These are phyloP conservation scores for Oopsacas minuta DNA, from an alignment of 37 sponge, comb jelly and placozoan species.

Conservation along the genomic window DNA sequence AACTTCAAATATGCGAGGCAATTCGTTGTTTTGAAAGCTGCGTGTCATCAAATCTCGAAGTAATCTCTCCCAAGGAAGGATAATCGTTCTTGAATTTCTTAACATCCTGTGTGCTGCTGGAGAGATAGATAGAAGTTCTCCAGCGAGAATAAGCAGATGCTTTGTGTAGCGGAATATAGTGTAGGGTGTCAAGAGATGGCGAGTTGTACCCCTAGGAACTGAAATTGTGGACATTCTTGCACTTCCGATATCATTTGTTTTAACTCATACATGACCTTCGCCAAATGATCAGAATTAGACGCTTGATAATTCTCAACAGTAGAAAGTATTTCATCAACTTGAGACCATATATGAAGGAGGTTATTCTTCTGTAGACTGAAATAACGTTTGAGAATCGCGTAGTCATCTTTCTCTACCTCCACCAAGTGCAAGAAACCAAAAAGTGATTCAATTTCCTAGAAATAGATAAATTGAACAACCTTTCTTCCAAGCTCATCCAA, in stretches of 20 bases:
- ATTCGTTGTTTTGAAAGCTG: neutral
- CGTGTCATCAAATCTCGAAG: neutral
- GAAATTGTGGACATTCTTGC: too few relatives aligned
- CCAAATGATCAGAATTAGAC: neutral
- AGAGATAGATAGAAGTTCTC: conserved; percentile 10
- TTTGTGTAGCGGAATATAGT: neutral
- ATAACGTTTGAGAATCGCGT: neutral
- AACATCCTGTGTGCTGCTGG: conserved; percentile 9
- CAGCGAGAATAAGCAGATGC: neutral
- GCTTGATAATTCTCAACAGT: neutral
- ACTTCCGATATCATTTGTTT: neutral
- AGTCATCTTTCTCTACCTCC: neutral
- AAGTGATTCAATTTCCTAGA: neutral
- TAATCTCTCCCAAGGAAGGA: neutral
- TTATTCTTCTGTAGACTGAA: neutral
- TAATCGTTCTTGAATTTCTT: neutral
- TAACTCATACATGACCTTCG: neutral
- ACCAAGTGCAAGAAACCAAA: neutral
- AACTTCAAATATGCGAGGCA: neutral
- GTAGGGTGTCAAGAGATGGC: neutral
- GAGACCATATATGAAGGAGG: neutral
- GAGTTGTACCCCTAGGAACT: too few relatives aligned
- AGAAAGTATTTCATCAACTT: neutral
- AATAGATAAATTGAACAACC: neutral
- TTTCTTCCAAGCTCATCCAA: neutral